Percentiles rank a stretch among this genome's conserved stretches.
Conservation (phyloP, 2,888 invertebrate species). For the Lagria hirta region DNA sequence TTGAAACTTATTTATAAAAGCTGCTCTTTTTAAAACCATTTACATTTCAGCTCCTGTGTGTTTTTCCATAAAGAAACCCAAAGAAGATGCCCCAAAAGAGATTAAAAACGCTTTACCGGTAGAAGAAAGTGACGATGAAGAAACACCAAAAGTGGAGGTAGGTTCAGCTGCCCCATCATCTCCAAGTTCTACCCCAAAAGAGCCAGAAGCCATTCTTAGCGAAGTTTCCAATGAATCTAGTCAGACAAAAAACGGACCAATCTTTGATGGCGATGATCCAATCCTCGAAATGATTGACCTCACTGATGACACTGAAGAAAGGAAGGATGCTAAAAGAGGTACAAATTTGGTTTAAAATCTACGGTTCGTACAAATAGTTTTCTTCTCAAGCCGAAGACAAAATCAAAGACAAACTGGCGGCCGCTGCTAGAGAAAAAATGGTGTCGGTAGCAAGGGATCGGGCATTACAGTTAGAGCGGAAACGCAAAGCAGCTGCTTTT, state of each 20-base stretch:
- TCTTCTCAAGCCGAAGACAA: constrained; percentile 60
- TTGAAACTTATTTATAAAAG: too few relatives aligned
- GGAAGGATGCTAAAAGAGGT: constrained; percentile 49
- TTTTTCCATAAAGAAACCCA: constrained; percentile 82
- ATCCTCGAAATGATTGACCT: constrained; percentile 62
- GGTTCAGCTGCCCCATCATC: constrained; percentile 6
- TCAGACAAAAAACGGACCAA: constrained; percentile 25
- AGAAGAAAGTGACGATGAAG: constrained; percentile 75
- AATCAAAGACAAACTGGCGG: constrained; percentile 61
- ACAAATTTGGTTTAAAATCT: constrained; percentile 1
- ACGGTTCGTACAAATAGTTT: neutral
- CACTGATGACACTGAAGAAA: constrained; percentile 60
- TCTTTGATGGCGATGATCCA: constrained; percentile 52
- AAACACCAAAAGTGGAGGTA: constrained; percentile 36
- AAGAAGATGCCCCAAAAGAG: constrained; percentile 57
- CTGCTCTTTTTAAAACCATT: too few relatives aligned
- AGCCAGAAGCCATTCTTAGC: constrained; percentile 4
- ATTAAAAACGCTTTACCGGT: constrained; percentile 73
- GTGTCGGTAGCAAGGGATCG: constrained; percentile 58
- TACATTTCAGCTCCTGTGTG: constrained; percentile 73
- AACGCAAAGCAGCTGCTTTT: constrained; percentile 81
- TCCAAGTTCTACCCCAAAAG: constrained; percentile 13
- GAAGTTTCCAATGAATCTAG: constrained; percentile 8
- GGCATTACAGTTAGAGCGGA: constrained; percentile 69
- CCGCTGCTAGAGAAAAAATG: constrained; percentile 61